Base-by-base conservation (phyloP, 2,113 vertebrate species). In the Haemorhous mexicanus region DNA sequence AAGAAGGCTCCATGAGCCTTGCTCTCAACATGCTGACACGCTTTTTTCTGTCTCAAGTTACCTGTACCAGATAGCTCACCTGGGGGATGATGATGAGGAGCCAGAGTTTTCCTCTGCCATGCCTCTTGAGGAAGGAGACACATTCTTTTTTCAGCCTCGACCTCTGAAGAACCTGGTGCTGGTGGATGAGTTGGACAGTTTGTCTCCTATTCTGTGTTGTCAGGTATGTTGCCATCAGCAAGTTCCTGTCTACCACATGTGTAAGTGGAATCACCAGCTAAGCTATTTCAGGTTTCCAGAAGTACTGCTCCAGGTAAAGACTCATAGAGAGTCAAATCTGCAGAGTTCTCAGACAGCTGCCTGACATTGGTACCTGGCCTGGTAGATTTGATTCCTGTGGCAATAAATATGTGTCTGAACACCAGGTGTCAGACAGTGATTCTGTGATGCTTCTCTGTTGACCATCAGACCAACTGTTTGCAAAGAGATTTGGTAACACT, bases 101-200 rank as follows among this genome's bases (percentile, higher is more conserved):
- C 99, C 99, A 1, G 99, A 99, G 96, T 99, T 99, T 97, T 99
- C 99, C 43, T 99, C 99, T 76, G 99, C 99, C 11, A 99, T 99
- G 99, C 99, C 99, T 16, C 93, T 99, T 90, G 99, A 99, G 89
- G 99, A 99, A 84, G 99, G 99, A 80, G 99, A 99, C 88, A 99
- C 99, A 0, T 99, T 99, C 97, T 99, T 99, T 94, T 99, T 99
- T 94, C 99, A 99, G 95, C 99, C 99, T 12, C 98, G 99, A 23
- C 98, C 99, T 14, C 98, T 99, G 44, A 99, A 99, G 97, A 99
- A 99, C 96, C 97, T 99, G 59, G 99, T 99, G 58, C 92, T 99
- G 92, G 99, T 99, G 43, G 99, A 99, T 49, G 99, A 99, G 67
- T 97, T 99, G 97, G 99, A 99, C 96, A 99, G 99, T 97, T 97